A percentile compares a stretch with the other conserved stretches of the same genome.
phyloP scores from a whole-genome alignment of 2,113 vertebrate genomes.

The Saccopteryx leptura region DNA sequence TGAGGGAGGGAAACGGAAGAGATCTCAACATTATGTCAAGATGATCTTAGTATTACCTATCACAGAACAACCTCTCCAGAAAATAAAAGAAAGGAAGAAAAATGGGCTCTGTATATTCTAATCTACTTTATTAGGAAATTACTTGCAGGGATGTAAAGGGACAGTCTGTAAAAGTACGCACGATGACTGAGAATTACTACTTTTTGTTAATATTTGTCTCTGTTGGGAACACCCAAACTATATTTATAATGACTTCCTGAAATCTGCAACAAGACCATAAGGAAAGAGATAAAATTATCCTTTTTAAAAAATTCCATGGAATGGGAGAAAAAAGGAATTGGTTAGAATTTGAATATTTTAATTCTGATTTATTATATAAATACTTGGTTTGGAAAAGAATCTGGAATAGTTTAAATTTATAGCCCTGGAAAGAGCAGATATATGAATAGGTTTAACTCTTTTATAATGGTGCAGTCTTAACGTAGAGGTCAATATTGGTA shows the following conservation, averaged over 20 bases:
- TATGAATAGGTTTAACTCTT: conserved; percentile 16
- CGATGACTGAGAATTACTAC: background rate
- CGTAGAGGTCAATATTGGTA: conserved; percentile 24
- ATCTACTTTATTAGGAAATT: conserved; percentile 27
- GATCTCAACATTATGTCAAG: background rate
- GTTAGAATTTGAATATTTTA: conserved; percentile 16
- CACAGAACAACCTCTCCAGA: background rate
- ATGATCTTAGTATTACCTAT: background rate
- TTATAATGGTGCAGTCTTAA: conserved; percentile 7
- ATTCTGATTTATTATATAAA: background rate
- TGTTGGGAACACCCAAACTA: background rate
- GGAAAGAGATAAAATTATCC: background rate
- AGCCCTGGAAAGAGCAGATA: background rate
- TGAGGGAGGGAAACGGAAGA: background rate
- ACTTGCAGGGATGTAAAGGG: background rate
- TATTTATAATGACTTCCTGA: conserved; percentile 9
- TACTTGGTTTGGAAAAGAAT: background rate
- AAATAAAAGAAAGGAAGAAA: background rate
- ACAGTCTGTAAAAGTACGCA: background rate
- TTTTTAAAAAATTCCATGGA: background rate
- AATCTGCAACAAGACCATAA: background rate
- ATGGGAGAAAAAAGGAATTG: background rate
- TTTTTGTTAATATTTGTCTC: background rate
- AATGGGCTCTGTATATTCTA: background rate
- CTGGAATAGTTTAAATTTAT: background rate